These are phyloP conservation scores for Plebejus argus DNA, from an alignment of 2,888 invertebrate genomes.

Conservation along the genomic window DNA sequence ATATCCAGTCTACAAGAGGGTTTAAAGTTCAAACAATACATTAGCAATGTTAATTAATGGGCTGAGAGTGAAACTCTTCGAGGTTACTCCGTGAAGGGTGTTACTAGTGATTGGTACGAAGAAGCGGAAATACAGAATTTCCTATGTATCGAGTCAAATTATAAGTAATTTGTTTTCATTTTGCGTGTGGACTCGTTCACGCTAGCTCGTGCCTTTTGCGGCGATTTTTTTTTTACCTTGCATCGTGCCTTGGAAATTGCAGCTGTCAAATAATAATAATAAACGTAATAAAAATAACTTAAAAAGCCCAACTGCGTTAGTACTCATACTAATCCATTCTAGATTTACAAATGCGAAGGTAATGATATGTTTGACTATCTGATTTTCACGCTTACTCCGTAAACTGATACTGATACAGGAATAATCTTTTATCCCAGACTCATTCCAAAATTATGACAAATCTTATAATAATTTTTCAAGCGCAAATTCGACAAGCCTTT, in stretches of 20 bases:
- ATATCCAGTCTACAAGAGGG: not conserved
- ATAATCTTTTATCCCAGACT: too few relatives aligned
- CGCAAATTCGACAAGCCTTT: too few relatives aligned
- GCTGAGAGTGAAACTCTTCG: conserved; percentile 2
- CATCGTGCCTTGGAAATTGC: not conserved
- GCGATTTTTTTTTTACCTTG: not conserved
- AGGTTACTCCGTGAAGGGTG: not conserved
- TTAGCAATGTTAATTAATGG: conserved; percentile 9
- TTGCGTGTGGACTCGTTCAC: conserved; percentile 5
- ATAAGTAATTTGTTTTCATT: conserved; percentile 5
- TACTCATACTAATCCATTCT: too few relatives aligned
- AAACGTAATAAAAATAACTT: too few relatives aligned
- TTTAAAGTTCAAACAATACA: not conserved
- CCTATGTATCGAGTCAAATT: conserved; percentile 3
- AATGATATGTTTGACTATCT: too few relatives aligned
- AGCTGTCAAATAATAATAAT: too few relatives aligned
- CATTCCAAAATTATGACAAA: too few relatives aligned
- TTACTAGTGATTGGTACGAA: not conserved
- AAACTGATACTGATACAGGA: too few relatives aligned
- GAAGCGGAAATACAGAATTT: not conserved
- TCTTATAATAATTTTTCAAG: too few relatives aligned
- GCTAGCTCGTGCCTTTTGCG: not conserved
- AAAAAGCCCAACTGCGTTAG: too few relatives aligned
- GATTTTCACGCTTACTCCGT: too few relatives aligned
- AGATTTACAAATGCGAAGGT: too few relatives aligned